Conservation (phyloP, 2,113 vertebrate species). For the Phaethornis superciliosus region DNA sequence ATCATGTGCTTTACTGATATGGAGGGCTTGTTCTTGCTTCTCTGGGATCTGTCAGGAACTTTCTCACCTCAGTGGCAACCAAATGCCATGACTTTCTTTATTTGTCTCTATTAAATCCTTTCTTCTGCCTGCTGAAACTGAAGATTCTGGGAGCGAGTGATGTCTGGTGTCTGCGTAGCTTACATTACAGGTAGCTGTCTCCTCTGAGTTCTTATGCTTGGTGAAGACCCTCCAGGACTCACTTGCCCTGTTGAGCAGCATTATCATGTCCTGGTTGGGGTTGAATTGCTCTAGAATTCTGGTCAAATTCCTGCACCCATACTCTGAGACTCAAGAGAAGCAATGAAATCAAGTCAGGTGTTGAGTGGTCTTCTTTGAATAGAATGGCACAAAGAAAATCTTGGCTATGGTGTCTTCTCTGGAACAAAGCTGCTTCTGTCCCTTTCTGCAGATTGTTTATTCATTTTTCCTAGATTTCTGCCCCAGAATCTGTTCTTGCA, state of each 20-base stretch:
- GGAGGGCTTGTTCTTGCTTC: background rate
- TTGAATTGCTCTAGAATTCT: background rate
- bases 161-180: background rate
- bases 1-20: accelerated
- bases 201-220: background rate
- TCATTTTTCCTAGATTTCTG: background rate
- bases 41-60: background rate
- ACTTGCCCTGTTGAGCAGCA: background rate
- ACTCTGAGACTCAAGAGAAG: background rate
- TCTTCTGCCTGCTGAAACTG: background rate
- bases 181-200: background rate
- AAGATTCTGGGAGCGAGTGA: background rate
- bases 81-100: background rate
- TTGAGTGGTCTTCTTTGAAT: background rate
- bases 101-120: background rate
- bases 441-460: background rate
- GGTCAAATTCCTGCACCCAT: background rate
- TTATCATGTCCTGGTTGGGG: background rate
- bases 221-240: background rate
- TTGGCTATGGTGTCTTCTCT: background rate
- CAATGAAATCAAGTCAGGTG: background rate
- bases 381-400: background rate
- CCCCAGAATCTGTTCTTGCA: background rate
- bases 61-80: background rate
- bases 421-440: background rate